Evolutionary conservation across 2,888 invertebrate species (phyloP), one percentile per base, ranked within the genome.

Genomic region (Melanchra persicariae): DNA sequence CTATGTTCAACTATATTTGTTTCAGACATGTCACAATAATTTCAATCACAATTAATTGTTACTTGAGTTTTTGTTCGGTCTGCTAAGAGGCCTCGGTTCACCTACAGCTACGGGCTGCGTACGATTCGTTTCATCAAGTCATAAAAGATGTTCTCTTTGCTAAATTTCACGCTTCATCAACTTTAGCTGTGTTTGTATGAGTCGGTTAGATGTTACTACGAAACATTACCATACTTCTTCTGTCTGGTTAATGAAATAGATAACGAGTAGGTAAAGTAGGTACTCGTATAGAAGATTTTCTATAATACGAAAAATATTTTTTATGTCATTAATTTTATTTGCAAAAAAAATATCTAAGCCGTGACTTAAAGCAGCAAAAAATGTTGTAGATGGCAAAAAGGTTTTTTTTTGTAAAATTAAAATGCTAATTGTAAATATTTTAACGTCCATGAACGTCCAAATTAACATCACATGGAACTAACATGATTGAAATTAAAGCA

Each of bases 101-200:
- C 12, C 17, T 10, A 10, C 47, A 69, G 19, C 47, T 26, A 40
- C 19, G 19, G 12, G 7, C 12, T 8, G 15, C 30, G 17, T 45
- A 51, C 26, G 15, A 62, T 77, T 64, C n/a, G 60, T 61, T 64
- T 59, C 63, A 34, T 19, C 22, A 59, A 34, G 34, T 76, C 77
- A 45, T 63, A 43, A 58, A 76, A 71, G 55, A 81, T 51, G 59
- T 71, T 71, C 76, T 52, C 55, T 57, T 76, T 81, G 58, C n/a
- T 59, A 34, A 66, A 76, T 80, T 76, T 76, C 71, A 81, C 63
- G 81, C 66, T 81, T 77, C 60, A 79, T 60, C 62, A 51, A 63
- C 12, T 66, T 19, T 19, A 47, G 47, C 65, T 37, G 37, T 30
- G 62, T 54, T 60, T 15, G 47, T 26, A 58, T 61, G 65, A 65